Evolutionary conservation across 2,113 vertebrate species (phyloP).

Genomic region (Corythoichthys haematopterus): DNA sequence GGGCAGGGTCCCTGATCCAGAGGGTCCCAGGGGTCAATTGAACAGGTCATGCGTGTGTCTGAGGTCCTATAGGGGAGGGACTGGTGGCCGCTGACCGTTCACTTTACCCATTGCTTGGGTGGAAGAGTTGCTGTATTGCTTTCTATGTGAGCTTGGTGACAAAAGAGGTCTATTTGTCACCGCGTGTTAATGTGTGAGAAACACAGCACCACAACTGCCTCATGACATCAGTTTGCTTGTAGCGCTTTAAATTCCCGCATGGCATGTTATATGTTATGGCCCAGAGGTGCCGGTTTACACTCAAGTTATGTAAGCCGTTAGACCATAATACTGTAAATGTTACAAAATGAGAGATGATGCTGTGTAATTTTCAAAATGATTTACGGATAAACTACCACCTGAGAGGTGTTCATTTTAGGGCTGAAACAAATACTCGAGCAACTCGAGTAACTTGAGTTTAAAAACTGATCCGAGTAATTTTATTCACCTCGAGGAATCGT

Average conservation of each 20-base stretch:
- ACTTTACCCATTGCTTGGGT: constrained; percentile 7
- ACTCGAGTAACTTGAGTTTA: too few relatives aligned
- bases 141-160: constrained; percentile 12
- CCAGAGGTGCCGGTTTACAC: not conserved
- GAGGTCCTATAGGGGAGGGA: constrained; percentile 1
- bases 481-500: too few relatives aligned
- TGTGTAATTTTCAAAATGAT: too few relatives aligned
- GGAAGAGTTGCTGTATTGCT: constrained; percentile 9
- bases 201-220: not conserved
- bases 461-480: too few relatives aligned
- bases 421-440: too few relatives aligned
- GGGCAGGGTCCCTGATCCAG: constrained; percentile 4
- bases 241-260: not conserved
- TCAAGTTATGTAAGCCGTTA: too few relatives aligned
- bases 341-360: too few relatives aligned
- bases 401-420: too few relatives aligned
- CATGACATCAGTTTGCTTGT: not conserved
- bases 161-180: constrained; percentile 27
- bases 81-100: constrained; percentile 37
- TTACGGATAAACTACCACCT: too few relatives aligned
- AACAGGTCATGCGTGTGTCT: constrained; percentile 51
- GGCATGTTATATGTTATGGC: constrained; percentile 2
- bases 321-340: too few relatives aligned
- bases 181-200: constrained; percentile 33
- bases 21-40: constrained; percentile 41